phyloP scores from a whole-genome alignment of 2,888 invertebrate species.

The Drosophila picticornis region DNA sequence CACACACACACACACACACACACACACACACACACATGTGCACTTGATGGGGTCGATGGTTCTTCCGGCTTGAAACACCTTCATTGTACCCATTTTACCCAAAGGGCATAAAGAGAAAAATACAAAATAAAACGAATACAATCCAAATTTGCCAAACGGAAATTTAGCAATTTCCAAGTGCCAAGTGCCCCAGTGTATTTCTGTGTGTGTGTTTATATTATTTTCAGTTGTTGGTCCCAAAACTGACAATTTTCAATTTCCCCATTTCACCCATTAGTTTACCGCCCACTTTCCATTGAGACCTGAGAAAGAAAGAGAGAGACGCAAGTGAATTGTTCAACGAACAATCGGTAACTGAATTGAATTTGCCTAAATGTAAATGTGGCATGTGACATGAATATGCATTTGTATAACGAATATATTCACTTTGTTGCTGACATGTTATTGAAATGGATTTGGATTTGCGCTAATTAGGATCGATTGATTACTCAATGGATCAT shows the following conservation, averaged over 20 bases:
- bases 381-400: conserved; percentile 29
- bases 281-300: background rate
- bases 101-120: background rate
- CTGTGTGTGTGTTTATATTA: conserved; percentile 19
- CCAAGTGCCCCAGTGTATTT: conserved; percentile 3
- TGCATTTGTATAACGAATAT: conserved; percentile 29
- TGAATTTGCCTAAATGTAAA: conserved; percentile 8
- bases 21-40: background rate
- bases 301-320: background rate
- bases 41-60: background rate
- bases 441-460: conserved; percentile 19
- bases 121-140: conserved; percentile 30
- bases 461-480: conserved; percentile 26
- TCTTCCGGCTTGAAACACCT: conserved; percentile 10
- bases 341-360: conserved; percentile 2
- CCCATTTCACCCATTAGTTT: background rate
- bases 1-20: background rate
- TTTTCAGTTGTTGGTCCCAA: conserved; percentile 33
- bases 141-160: conserved; percentile 69
- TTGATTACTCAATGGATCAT: conserved; percentile 14
- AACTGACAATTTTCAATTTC: conserved; percentile 1
- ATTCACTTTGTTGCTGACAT: conserved; percentile 22
- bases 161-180: conserved; percentile 63
- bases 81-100: background rate
- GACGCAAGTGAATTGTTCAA: background rate